Evolutionary conservation across 2,888 invertebrate species (phyloP), one percentile per base, ranked within the genome.

Genomic region (Apodemia mormo): DNA sequence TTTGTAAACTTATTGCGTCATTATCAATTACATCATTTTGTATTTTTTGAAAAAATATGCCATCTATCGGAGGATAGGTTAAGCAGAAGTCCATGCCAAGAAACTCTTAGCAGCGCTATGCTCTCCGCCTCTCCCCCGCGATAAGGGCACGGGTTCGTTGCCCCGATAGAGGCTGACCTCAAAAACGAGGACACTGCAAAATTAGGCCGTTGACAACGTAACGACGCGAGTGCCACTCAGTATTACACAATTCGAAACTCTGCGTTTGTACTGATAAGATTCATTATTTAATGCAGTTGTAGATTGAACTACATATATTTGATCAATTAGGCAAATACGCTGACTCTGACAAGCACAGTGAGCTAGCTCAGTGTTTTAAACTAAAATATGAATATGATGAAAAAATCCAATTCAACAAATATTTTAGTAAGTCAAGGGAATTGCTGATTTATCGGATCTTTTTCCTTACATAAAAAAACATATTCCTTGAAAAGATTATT

Each of bases 121-220:
- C 85, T 80, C 81, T 79, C 83, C 79, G 82, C 76, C 77, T 81
- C 83, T 84, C 84, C 85, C 78, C 85, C 85, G 88, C 90, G 90
- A 92, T 93, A 93, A 93, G 93, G 93, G 93, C 93, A 92, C 84
- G 89, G 87, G 94, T 93, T 94, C 94, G 93, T 92, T 91, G 93
- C 91, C 86, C 94, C 89, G 88, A 89, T 91, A 93, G 89, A 90
- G 88, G 94, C 94, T 95, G 95, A 95, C 95, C 95, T 95, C 95
- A 95, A 95, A 95, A 95, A 95, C 95, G 95, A 95, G 95, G 95
- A 95, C 95, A 94, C 94, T 94, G 94, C 94, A 94, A 94, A 94
- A 93, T 93, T 94, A 90, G 92, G 91, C 90, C 93, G 92, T 88
- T 91, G 92, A 90, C 92, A 92, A 90, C 93, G 86, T 88, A 92